These are phyloP conservation scores for Triplophysa siluroides DNA, from an alignment of 2,113 vertebrate genomes.

Conservation along the genomic window DNA sequence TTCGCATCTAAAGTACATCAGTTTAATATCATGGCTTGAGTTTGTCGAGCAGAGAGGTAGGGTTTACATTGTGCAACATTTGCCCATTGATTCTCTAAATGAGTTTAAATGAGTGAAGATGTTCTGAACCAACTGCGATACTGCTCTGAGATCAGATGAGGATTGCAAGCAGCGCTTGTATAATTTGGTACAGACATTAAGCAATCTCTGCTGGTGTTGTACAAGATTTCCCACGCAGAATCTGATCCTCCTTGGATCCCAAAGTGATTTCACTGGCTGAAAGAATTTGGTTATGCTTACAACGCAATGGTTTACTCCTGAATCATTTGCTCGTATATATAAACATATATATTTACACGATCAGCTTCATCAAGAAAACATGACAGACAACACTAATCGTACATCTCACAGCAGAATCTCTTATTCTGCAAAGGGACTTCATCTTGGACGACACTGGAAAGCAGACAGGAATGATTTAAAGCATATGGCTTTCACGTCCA, in stretches of 20 bases:
- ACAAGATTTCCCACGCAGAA: not conserved
- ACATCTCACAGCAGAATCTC: too few species aligned
- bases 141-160: constrained; percentile 5
- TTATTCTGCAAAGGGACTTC: constrained; percentile 3
- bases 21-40: constrained; percentile 39
- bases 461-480: constrained; percentile 21
- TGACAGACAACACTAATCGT: too few species aligned
- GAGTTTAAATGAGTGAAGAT: constrained; percentile 5
- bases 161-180: not conserved
- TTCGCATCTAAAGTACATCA: constrained; percentile 27
- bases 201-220: not conserved
- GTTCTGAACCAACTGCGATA: not conserved
- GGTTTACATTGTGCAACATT: constrained; percentile 45
- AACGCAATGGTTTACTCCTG: too few species aligned
- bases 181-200: not conserved
- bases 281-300: too few species aligned
- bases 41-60: constrained; percentile 48
- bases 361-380: too few species aligned
- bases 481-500: constrained; percentile 20
- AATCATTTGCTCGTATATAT: too few species aligned
- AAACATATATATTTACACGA: too few species aligned
- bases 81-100: constrained; percentile 11
- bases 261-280: not conserved
- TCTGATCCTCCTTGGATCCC: not conserved
- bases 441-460: constrained; percentile 8